These are phyloP conservation scores for Pterostichus niger DNA, from an alignment of 2,888 invertebrate species.

Conservation along the genomic window DNA sequence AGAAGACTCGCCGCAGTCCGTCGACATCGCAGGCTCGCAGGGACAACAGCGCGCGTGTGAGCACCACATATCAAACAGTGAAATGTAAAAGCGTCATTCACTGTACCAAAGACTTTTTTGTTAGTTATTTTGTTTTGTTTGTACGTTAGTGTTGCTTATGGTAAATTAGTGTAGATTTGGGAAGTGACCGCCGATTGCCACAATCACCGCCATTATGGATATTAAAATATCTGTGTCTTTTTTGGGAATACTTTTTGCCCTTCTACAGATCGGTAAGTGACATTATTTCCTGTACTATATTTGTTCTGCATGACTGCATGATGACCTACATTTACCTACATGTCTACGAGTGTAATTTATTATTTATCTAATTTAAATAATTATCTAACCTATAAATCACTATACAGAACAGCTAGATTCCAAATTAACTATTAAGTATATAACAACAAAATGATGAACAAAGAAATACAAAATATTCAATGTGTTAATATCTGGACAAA, in stretches of 20 bases:
- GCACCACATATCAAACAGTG: slow-evolving; percentile 45
- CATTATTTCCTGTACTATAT: not conserved
- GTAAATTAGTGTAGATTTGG: slow-evolving; percentile 55
- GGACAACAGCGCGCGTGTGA: not conserved
- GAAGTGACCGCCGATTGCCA: slow-evolving; percentile 60
- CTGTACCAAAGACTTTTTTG: slow-evolving; percentile 53
- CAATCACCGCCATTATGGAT: slow-evolving; percentile 62
- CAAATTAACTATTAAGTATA: no score
- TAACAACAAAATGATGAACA: no score
- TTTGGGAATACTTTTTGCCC: slow-evolving; percentile 59
- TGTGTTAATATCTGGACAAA: no score
- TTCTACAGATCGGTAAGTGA: slow-evolving; percentile 54
- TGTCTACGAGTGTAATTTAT: no score
- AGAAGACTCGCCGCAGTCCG: slow-evolving; percentile 39
- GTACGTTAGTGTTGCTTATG: slow-evolving; percentile 57
- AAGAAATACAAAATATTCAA: no score
- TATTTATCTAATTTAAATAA: no score
- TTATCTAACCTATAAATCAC: no score
- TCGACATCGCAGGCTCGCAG: slow-evolving; percentile 21
- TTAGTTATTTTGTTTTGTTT: slow-evolving; percentile 59
- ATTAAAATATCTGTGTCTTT: slow-evolving; percentile 54
- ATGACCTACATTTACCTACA: no score
- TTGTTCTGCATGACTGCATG: no score
- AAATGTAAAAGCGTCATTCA: slow-evolving; percentile 57
- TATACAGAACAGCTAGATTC: no score